Conservation (phyloP, 64 coral and sea anemone species). For the Pocillopora verrucosa region DNA sequence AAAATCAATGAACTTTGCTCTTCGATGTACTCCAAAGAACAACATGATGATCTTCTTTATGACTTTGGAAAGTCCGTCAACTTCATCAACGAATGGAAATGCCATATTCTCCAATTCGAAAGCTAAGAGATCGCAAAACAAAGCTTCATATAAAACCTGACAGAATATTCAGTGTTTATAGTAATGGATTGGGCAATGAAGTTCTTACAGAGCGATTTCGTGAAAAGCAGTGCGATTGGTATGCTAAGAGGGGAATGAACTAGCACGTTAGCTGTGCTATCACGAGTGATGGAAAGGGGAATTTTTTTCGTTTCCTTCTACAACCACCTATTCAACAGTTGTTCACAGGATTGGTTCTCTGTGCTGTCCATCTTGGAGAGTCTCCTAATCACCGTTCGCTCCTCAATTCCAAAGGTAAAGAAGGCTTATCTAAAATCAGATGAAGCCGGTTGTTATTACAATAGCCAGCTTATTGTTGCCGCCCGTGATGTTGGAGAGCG, state of each 20-base stretch:
- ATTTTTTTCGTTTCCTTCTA: constrained; percentile 6
- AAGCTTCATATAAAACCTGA: too few relatives aligned
- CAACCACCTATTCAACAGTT: constrained; percentile 40
- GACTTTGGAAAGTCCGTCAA: constrained; percentile 31
- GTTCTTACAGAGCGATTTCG: too few relatives aligned
- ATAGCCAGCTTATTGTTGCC: background rate
- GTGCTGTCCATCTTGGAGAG: constrained; percentile 45
- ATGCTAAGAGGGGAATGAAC: constrained; percentile 49
- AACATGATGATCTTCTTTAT: background rate
- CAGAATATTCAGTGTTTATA: too few relatives aligned
- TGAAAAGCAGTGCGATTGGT: constrained; percentile 51
- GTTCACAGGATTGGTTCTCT: constrained; percentile 64
- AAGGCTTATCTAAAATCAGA: too few relatives aligned
- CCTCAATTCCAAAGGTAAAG: background rate
- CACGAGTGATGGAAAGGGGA: background rate
- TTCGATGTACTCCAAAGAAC: constrained; percentile 4
- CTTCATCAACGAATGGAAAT: too few relatives aligned
- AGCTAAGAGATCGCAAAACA: background rate
- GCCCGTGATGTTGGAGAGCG: too few relatives aligned
- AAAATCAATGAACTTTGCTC: background rate
- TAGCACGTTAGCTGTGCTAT: constrained; percentile 35
- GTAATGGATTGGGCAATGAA: too few relatives aligned
- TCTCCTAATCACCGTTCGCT: background rate
- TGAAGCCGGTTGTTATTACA: constrained; percentile 34
- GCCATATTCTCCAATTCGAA: too few relatives aligned